Base-by-base conservation (phyloP, 2,113 vertebrate species). In the Mionectes macconnelli region DNA sequence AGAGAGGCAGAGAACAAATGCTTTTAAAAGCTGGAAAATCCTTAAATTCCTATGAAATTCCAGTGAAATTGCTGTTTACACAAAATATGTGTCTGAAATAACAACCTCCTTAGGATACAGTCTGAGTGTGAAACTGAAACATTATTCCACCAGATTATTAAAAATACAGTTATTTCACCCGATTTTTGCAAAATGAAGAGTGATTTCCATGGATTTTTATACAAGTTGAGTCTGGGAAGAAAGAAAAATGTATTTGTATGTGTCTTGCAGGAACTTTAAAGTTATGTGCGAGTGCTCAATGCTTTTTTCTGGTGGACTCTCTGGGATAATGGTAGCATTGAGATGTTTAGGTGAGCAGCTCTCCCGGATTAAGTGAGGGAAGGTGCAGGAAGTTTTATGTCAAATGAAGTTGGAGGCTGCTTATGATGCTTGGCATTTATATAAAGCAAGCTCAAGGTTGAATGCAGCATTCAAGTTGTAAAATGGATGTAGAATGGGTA, bases 401-500 rank as follows among this genome's bases (percentile, higher is more conserved):
- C 75, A 81, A 77, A 75, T 84, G 83, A 93, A 69, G 78, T 93
- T 87, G 85, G 74, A 94, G 87, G 84, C 80, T 97, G 69, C 70
- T 47, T 86, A 50, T 45, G 91, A 73, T 49, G 80, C 88, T 90
- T 95, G 78, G 86, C 92, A 86, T 95, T 95, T 95, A 78, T 95
- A 92, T 92, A 95, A 96, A 95, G 93, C 70, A 92, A 95, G 85
- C 96, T 97, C 97, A 97, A 98, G 97, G 97, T 56, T 98, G 96
- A 95, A 90, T 93, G 94, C 90, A 92, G 78, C 84, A 88, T 98
- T 98, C 94, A 90, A 96, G 85, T 95, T 97, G 94, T 96, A 91
- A 97, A 97, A 98, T 97, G 97, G 97, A 98, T 97, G 96, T 95
- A 97, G 97, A 98, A 97, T 92, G 97, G 89, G 96, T 97, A 97